Evolutionary conservation across 2,797 vertebrate genomes (phyloP), one percentile per base, ranked within the genome.

Genomic region (Oophaga sylvatica): DNA sequence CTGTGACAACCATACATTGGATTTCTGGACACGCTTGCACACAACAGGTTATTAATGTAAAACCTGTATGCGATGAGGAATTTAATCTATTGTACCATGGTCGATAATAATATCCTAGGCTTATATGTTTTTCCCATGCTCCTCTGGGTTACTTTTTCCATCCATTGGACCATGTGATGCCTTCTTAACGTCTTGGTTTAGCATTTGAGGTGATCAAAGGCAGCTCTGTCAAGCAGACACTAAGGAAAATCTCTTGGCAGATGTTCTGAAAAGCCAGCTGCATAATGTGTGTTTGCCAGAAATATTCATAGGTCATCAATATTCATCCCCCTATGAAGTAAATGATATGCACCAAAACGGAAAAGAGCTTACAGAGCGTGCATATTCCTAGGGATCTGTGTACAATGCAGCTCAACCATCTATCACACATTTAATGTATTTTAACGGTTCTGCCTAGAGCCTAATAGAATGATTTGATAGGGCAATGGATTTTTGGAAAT

Each of bases 251-350:
- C 73, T 89, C 88, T 82, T 86, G 84, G 84, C 88, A 86, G 75
- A 78, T n/a, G 80, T 68, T 83, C 76, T 78, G 53, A 89, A 89
- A 89, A 86, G 62, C 84, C 88, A 89, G 84, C 88, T 89, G 84
- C 88, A 83, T n/a, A 83, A 80, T 83, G 73, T 26, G 81, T 73
- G 80, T 86, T 79, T 86, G 88, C 88, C 84, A 89, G 88, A 83
- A 86, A 89, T 89, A 89, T 86, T 89, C 84, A 86, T 89, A 89
- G 84, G 84, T 89, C 84, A 89, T 89, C 88, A 89, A 86, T 86
- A 89, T 89, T 86, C 73, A 89, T 89, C 86, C 80, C 88, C 75
- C 26, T 35, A 86, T 89, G 65, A 86, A 73, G 84, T 80, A 89
- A 89, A 86, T 86, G 80, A 89, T 89, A 89, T 86, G 80, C 84